Percentiles rank a stretch among this genome's conserved stretches.
These are phyloP conservation scores for Miltochrista miniata DNA, from an alignment of 2,888 invertebrate genomes.

Conservation along the genomic window DNA sequence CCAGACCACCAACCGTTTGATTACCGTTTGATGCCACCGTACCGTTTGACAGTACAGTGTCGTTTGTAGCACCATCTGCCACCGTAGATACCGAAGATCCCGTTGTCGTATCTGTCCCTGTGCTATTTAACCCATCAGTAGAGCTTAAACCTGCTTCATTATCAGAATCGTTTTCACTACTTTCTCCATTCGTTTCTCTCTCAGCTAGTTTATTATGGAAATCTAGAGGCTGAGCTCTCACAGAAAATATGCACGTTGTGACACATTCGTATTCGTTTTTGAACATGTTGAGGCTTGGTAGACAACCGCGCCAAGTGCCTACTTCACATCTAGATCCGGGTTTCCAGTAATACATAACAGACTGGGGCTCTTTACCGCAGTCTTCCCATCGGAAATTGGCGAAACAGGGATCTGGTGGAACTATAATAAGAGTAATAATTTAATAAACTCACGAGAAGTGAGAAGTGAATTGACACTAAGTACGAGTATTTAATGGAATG, in stretches of 20 bases:
- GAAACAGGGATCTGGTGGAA: constrained; percentile 62
- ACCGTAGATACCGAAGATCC: no score
- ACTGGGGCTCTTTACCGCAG: constrained; percentile 57
- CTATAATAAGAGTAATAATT: constrained; percentile 22
- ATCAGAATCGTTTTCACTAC: no score
- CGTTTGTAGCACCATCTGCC: no score
- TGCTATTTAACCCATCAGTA: background rate
- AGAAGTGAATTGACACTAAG: no score
- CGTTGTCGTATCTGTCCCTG: background rate
- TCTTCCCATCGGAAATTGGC: constrained; percentile 64
- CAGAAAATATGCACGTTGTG: constrained; percentile 60
- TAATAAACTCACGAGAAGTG: no score
- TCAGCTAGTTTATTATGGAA: constrained; percentile 38
- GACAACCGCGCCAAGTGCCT: constrained; percentile 70
- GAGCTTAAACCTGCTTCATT: background rate
- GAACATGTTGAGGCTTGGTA: constrained; percentile 73
- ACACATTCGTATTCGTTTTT: constrained; percentile 68
- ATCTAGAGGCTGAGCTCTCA: constrained; percentile 43
- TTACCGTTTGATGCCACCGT: no score
- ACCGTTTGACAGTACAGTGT: no score
- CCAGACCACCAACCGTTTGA: no score
- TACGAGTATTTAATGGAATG: no score
- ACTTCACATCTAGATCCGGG: constrained; percentile 73
- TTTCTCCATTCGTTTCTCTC: background rate
- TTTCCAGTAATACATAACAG: constrained; percentile 71